Percentiles rank a stretch among this genome's conserved stretches.
Conservation (phyloP, 2,113 vertebrate genomes). For the Nematolebias whitei region DNA sequence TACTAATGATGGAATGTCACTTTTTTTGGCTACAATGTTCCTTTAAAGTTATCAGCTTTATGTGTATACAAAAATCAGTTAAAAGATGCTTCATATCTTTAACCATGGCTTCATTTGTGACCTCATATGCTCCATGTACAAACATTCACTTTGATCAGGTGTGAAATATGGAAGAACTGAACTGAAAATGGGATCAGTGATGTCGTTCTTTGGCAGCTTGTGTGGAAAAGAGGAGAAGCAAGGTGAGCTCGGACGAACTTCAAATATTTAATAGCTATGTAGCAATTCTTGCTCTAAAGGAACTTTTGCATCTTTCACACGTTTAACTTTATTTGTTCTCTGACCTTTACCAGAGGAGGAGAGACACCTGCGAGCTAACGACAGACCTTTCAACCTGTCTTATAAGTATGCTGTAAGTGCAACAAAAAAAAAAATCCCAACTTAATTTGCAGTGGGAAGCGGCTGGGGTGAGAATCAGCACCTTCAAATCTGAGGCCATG, state of each 20-base stretch:
- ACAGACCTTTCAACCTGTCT: conserved; percentile 84
- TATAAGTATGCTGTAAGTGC: conserved; percentile 89
- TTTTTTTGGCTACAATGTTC: no score
- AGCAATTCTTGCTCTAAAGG: background rate
- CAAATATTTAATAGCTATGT: background rate
- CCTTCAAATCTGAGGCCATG: no score
- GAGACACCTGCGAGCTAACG: conserved; percentile 87
- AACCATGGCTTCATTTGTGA: background rate
- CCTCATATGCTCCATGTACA: background rate
- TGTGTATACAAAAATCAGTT: background rate
- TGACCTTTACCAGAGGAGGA: conserved; percentile 79
- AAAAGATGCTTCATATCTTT: background rate
- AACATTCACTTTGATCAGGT: conserved; percentile 59
- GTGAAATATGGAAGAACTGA: conserved; percentile 71
- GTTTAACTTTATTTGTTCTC: background rate
- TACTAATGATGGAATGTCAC: no score
- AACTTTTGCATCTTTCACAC: background rate
- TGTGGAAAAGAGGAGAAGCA: conserved; percentile 68
- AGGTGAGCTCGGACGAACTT: conserved; percentile 72
- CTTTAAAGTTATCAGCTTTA: background rate
- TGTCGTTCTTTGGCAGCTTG: conserved; percentile 73
- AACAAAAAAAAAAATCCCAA: background rate
- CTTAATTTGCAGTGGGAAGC: no score
- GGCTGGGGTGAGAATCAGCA: no score
- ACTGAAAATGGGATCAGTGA: conserved; percentile 75